Evolutionary conservation across 30 jellyfish, hydroid and myxozoan species (phyloP).

Genomic region (Pelagia noctiluca): DNA sequence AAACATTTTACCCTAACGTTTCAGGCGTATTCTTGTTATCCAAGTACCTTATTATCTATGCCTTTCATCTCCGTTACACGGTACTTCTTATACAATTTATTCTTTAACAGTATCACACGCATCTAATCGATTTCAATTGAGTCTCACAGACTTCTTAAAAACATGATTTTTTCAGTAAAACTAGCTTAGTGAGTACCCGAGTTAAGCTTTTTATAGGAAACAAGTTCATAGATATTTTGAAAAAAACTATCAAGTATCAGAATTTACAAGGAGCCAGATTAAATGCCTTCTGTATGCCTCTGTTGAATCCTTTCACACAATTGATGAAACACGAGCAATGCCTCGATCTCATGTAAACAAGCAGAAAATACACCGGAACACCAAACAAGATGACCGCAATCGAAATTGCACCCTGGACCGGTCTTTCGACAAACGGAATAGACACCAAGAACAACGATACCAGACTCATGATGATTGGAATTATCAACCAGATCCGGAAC

Average conservation of each 20-base stretch:
- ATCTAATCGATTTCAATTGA: too few species aligned
- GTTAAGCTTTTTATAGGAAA: background rate
- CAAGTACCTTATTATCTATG: too few species aligned
- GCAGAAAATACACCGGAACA: constrained; percentile 66
- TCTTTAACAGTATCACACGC: too few species aligned
- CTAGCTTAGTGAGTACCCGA: too few species aligned
- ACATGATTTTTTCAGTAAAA: too few species aligned
- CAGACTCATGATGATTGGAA: constrained; percentile 69
- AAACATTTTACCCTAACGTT: too few species aligned
- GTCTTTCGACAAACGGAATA: constrained; percentile 62
- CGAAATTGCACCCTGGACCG: constrained; percentile 49
- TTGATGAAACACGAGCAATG: constrained; percentile 24
- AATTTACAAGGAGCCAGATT: constrained; percentile 50
- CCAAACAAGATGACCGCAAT: constrained; percentile 49
- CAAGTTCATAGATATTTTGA: background rate
- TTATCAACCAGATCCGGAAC: constrained; percentile 62
- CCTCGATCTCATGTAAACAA: background rate
- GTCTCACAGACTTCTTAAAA: too few species aligned
- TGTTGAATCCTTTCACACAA: background rate
- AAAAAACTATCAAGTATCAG: background rate
- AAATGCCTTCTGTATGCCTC: constrained; percentile 19
- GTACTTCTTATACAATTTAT: too few species aligned
- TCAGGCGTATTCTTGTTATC: too few species aligned
- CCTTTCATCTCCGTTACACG: too few species aligned
- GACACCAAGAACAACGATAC: constrained; percentile 62